Conservation (phyloP, 2,113 vertebrate genomes). For the Tupaia tana region DNA sequence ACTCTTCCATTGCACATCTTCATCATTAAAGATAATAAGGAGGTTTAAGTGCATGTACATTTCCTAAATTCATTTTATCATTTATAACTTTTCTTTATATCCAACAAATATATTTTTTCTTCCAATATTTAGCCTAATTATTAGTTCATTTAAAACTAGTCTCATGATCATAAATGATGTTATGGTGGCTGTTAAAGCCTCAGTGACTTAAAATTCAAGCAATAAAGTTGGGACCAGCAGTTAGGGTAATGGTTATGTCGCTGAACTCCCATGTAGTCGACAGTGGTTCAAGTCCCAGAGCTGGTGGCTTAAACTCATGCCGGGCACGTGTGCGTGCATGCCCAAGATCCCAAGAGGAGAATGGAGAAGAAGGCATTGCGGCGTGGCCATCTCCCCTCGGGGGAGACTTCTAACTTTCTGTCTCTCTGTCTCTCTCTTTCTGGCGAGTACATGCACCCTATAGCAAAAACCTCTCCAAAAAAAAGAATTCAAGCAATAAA, state of each 20-base stretch:
- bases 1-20: not conserved
- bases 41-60: not conserved
- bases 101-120: not conserved
- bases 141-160: not conserved
- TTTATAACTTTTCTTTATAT: not conserved
- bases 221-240: not conserved
- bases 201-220: not conserved
- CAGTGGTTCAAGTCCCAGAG: too few relatives aligned
- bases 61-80: not conserved
- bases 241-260: too few relatives aligned
- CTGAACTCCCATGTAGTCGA: too few relatives aligned
- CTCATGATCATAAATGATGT: not conserved
- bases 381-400: too few relatives aligned
- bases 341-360: too few relatives aligned
- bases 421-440: too few relatives aligned
- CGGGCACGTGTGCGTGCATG: too few relatives aligned
- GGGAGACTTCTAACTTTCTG: too few relatives aligned
- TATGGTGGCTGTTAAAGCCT: not conserved
- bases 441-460: too few relatives aligned
- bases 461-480: too few relatives aligned
- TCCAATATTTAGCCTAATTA: not conserved
- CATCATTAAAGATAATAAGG: not conserved
- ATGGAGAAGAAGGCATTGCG: too few relatives aligned
- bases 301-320: too few relatives aligned
- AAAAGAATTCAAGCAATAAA: not conserved